These are phyloP conservation scores for Linnaemya tessellans DNA, from an alignment of 2,888 invertebrate genomes.

Conservation along the genomic window DNA sequence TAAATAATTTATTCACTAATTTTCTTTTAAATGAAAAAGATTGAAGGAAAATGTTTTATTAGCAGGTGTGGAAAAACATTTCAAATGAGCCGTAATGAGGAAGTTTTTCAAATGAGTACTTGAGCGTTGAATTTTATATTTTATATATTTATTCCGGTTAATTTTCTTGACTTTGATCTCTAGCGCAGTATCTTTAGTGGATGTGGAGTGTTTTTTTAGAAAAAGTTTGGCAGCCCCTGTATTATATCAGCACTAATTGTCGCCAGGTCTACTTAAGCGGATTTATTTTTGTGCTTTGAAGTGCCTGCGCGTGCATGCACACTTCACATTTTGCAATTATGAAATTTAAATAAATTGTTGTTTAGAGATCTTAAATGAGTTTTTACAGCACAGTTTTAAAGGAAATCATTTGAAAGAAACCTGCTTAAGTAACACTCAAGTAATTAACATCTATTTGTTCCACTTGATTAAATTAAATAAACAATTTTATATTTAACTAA, in stretches of 20 bases:
- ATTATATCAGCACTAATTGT: not conserved
- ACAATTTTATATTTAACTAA: not conserved
- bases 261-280: not conserved
- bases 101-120: constrained; percentile 10
- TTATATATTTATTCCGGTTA: not conserved
- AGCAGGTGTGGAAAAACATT: constrained; percentile 54
- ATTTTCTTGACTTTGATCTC: not conserved
- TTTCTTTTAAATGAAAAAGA: constrained; percentile 30
- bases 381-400: not conserved
- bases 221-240: not conserved
- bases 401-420: not conserved
- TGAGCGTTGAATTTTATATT: not conserved
- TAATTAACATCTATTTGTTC: not conserved
- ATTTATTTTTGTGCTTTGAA: not conserved
- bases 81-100: constrained; percentile 5
- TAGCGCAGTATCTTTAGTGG: not conserved
- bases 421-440: not conserved
- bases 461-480: constrained; percentile 1
- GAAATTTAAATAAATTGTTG: not conserved
- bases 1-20: constrained; percentile 29
- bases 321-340: not conserved
- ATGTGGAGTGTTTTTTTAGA: not conserved
- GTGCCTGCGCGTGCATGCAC: no score
- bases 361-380: not conserved
- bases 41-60: constrained; percentile 20